Base-by-base conservation (phyloP, 2,888 invertebrate species). In the Uropetala carovei region DNA sequence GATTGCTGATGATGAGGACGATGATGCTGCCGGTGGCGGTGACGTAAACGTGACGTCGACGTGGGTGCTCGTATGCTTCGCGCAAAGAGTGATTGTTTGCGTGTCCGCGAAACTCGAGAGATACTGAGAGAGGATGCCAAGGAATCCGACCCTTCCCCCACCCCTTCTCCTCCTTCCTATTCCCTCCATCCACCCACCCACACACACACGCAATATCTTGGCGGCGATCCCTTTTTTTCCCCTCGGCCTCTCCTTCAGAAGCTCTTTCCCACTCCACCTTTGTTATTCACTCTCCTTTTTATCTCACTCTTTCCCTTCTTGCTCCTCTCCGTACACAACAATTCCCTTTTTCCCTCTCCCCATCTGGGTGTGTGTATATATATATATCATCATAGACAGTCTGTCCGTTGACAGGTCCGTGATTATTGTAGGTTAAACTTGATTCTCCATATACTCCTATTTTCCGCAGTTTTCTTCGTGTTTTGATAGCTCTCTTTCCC, bases 21-120 rank as follows among this genome's bases (percentile, higher is more conserved):
- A 83, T 43, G 83, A 56, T n/a, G 83, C 43, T 13, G 30, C 18
- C 8, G 0, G 11, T 13, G 18, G 5, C 82, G 82, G 59, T 86
- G 86, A 86, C 60, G 59, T 60, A 60, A 9, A n/a, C 16, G 86
- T 27, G 58, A 59, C 58, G 86, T 58, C 86, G 60, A 4, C 22
- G 43, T 30, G 14, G 0, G 16, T 82, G 82, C 27, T 30, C 27
- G 43, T 30, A 43, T 43, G 30, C 14, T 16, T 16, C 11, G 83
- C 56, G 43, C 83, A 56, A 83, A 83, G 56, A 83, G 43, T 43
- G 56, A 43, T 83, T 43, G 83, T 56, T n/a, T 83, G 83, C 10
- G 30, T 82, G 82, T 82, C 22, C 56, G 22, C 82, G 16, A 43
- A n/a, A 43, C 5, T 64, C 64, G 64, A 18, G 64, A 11, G 64